Base-by-base conservation (phyloP, 2,113 vertebrate genomes). In the Sinocyclocheilus maitianheensis region DNA sequence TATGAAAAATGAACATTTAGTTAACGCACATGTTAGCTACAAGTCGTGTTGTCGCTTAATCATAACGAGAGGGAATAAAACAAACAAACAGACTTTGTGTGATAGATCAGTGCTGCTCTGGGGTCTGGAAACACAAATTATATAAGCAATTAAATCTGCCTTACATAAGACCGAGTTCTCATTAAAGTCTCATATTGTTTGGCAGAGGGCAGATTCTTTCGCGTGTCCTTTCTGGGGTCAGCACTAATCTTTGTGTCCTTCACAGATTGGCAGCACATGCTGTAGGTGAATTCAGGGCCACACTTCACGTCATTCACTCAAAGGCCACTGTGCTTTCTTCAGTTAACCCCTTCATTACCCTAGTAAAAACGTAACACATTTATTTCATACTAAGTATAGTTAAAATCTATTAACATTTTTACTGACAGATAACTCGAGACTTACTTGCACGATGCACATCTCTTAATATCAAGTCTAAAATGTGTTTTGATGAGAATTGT, bases 201-300 rank as follows among this genome's bases (percentile, higher is more conserved):
- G 62, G 76, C 26, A 48, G 77, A 81, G n/a, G 62, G 55, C 18
- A 3, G 20, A 60, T 22, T 60, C 55, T 60, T 20, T 58, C 5
- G 60, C 55, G 55, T 60, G 87, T 87, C 84, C 88, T 88, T 82
- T 65, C 55, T 65, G 24, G 60, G 86, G 75, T 63, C 82, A 62
- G 78, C 72, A 58, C 63, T 81, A 88, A 90, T 87, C 83, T 78
- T 58, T 22, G 77, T 62, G 87, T 89, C 87, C 84, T 89, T 82
- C 69, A 82, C 72, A 78, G 69, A 84, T 62, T 88, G 84, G 81
- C 86, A 84, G 84, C 84, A 85, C 76, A 63, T 71, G 62, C 58
- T 76, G 63, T 63, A 65, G 80, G 80, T 88, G 81, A 84, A 58
- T 30, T 84, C 79, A 43, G 71, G 89, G 87, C 87, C 89, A 85